Percentiles rank a stretch among this genome's conserved stretches.
Conservation (phyloP, 2,888 invertebrate species). For the Anagyrus pseudococci region DNA sequence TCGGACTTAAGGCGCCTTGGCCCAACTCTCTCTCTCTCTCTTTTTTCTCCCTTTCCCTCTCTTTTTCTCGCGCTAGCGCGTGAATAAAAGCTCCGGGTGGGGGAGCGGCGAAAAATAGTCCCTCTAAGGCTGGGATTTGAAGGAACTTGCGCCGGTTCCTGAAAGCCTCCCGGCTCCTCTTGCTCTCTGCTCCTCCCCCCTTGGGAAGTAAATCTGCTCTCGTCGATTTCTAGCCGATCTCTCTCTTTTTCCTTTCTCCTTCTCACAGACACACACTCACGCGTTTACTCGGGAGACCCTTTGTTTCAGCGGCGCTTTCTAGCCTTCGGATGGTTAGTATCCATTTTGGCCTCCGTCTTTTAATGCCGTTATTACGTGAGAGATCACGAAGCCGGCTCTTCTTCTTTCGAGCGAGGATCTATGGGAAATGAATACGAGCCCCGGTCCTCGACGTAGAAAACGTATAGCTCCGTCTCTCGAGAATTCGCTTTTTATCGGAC, state of each 20-base stretch:
- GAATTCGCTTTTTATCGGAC: too few species aligned
- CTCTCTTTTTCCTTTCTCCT: background rate
- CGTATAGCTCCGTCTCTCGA: too few species aligned
- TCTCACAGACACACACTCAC: too few species aligned
- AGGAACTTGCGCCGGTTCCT: too few species aligned
- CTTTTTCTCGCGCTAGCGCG: background rate
- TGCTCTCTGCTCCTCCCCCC: background rate
- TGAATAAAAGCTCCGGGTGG: conserved; percentile 12
- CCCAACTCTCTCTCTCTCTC: conserved; percentile 3
- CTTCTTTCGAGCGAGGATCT: conserved; percentile 36
- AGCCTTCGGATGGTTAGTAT: background rate
- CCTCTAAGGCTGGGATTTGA: conserved; percentile 2
- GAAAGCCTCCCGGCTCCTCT: too few species aligned
- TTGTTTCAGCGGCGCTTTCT: background rate
- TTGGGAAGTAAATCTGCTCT: too few species aligned
- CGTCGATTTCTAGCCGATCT: background rate
- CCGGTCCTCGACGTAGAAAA: too few species aligned
- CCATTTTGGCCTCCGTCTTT: background rate
- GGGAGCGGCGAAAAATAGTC: conserved; percentile 1
- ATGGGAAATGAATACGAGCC: background rate
- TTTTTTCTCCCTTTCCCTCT: background rate
- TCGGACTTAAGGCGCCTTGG: conserved; percentile 54
- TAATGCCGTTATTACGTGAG: background rate
- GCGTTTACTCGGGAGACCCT: too few species aligned
- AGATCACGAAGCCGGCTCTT: background rate